Conservation (phyloP, 2,113 vertebrate species). For the Anoplopoma fimbria region DNA sequence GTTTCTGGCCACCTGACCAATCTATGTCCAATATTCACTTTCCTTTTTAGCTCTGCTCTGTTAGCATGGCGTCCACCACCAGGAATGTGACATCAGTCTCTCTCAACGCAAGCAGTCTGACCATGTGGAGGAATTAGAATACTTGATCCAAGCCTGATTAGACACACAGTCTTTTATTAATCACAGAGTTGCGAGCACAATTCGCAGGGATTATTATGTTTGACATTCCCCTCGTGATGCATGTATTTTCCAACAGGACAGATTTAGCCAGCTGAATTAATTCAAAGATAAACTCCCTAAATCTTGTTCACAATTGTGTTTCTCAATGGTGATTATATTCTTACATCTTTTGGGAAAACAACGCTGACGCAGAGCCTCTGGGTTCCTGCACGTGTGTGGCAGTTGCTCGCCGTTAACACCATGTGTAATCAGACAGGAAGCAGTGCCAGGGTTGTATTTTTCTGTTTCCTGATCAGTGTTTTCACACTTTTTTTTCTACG, state of each 20-base stretch:
- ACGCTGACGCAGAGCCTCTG: conserved; percentile 42
- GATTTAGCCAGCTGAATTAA: conserved; percentile 37
- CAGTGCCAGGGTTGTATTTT: conserved; percentile 58
- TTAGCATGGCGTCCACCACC: neutral
- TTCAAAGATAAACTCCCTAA: conserved; percentile 34
- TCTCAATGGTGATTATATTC: conserved; percentile 16
- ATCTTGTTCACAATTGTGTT: conserved; percentile 10
- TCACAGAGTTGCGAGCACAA: conserved; percentile 20
- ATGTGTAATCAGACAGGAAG: conserved; percentile 80
- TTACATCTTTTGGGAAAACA: conserved; percentile 35
- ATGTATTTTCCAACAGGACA: conserved; percentile 25
- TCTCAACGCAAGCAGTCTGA: conserved; percentile 17
- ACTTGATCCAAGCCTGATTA: conserved; percentile 51
- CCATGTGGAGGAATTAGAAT: conserved; percentile 43
- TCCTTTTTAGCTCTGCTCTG: neutral
- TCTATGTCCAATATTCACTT: neutral
- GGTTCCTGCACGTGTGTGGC: conserved; percentile 13
- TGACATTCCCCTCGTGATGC: conserved; percentile 43
- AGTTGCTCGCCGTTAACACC: conserved; percentile 29
- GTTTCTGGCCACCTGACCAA: neutral
- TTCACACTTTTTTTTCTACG: conserved; percentile 53
- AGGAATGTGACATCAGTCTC: conserved; percentile 21
- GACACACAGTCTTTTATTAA: conserved; percentile 43
- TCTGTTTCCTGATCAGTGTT: conserved; percentile 78
- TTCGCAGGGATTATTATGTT: conserved; percentile 48